Base-by-base conservation (phyloP, 2,888 invertebrate species). In the Rotaria socialis region DNA sequence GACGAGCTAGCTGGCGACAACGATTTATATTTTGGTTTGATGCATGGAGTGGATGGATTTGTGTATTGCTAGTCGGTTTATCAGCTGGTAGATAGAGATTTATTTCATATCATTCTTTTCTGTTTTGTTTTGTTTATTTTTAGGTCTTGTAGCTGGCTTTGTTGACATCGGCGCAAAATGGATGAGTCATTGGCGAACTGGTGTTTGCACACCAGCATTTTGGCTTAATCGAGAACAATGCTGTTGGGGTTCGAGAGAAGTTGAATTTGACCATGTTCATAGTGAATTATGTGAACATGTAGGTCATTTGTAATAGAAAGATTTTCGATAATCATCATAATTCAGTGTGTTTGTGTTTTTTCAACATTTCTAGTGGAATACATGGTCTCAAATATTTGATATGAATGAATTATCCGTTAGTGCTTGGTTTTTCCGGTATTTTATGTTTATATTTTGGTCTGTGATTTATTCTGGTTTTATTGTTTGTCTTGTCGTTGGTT, bases 11-110 rank as follows among this genome's bases (percentile, higher is more conserved):
- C 96, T 3, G 92, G 95, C 89, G 95, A 95, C 94, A 95, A 96
- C 91, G 95, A 88, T 94, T 97, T 86, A 95, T 95, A 91, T 75
- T 85, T 52, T 86, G 85, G 85, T 56, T 84, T 86, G 98, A 99
- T 92, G 97, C 98, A 0, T 97, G 97, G 94, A 96, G 97, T 0
- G 99, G 98, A 22, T 99, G 99, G 98, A 93, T 99, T 86, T 98
- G 98, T 91, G 97, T 99, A 24, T 93, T 98, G 4, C 92, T 98
- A 11, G 97, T 99, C 11, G 98, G 98, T 0, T 93, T 98, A n/a
- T 94, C 95, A 87, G 96, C 97, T 0, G 97, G 96, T 88, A 94
- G 94, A 85, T 95, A 22, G 2, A 10, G 2, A 43, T 35, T 27
- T 41, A 27, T 85, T 27, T 22, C 5, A 27, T 52, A 22, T 2